Base-by-base conservation (phyloP, 2,113 vertebrate genomes). In the Psophia crepitans region DNA sequence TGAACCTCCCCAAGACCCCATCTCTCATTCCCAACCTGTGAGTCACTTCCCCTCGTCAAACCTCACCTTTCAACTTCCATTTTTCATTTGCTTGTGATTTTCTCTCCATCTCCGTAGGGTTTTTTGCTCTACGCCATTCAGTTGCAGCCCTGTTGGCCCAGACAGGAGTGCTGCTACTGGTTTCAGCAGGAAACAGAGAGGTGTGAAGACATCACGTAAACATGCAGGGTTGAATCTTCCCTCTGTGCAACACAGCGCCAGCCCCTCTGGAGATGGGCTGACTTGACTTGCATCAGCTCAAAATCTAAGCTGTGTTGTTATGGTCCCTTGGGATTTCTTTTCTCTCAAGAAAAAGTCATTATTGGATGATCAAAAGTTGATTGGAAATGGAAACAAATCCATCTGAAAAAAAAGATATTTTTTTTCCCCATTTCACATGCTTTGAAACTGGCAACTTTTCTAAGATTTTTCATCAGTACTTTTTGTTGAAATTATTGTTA, bases 11-110 rank as follows among this genome's bases (percentile, higher is more conserved):
- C 24, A 18, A 86, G 96, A 96, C 75, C 80, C 70, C 20, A 17
- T 90, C 85, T 81, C 61, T 95, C 96, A 97, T 97, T 96, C 94
- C 93, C 92, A 92, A 84, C 68, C 57, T 23, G 0, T 96, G 95
- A 96, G 86, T 97, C 94, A 96, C 74, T 97, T 97, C 94, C 91
- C 73, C 92, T 79, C 77, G 21, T 93, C 78, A 79, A 85, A 91
- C 74, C 43, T 94, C 91, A 93, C 93, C 93, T 97, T 97, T 95
- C 89, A 92, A 92, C 78, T 86, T 91, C 77, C 79, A 95, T 95
- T 97, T 95, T 75, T 95, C 93, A 83, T 89, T 89, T 87, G 48
- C 77, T 94, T 87, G 81, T 78, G 66, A 92, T 83, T 78, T 87
- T 95, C 63, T 68, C 51, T 73, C 77, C 33, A 14, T 57, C 79